Evolutionary conservation across 2,113 vertebrate species (phyloP).

Genomic region (Eclectus roratus): DNA sequence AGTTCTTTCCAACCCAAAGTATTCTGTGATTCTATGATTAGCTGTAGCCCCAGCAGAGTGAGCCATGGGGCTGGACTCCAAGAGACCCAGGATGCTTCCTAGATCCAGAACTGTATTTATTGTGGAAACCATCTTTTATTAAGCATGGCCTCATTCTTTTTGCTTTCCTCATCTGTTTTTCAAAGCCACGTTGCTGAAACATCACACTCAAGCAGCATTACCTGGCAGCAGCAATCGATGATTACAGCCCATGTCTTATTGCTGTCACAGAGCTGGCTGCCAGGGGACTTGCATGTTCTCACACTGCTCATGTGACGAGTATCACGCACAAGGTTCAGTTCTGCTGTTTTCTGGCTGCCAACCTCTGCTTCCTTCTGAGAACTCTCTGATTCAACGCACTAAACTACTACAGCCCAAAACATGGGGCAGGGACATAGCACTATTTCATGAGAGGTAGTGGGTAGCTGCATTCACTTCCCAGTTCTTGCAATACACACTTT

Average conservation of each 20-base stretch:
- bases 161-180: background rate
- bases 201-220: background rate
- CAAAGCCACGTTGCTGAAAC: background rate
- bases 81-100: background rate
- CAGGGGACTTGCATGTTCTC: background rate
- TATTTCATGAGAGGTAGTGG: background rate
- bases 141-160: background rate
- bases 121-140: background rate
- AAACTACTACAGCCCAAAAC: background rate
- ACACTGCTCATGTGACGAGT: rapidly evolving
- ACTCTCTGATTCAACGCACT: background rate
- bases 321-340: background rate
- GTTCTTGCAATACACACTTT: background rate
- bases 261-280: background rate
- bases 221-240: background rate
- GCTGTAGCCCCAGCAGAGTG: background rate
- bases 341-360: background rate
- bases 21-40: background rate
- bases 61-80: background rate
- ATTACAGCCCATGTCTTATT: rapidly evolving
- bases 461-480: background rate
- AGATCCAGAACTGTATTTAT: background rate
- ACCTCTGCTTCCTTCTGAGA: background rate
- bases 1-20: background rate
- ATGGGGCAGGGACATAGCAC: rapidly evolving